Conservation (phyloP, 2,888 invertebrate genomes). For the Alsophila aescularia region DNA sequence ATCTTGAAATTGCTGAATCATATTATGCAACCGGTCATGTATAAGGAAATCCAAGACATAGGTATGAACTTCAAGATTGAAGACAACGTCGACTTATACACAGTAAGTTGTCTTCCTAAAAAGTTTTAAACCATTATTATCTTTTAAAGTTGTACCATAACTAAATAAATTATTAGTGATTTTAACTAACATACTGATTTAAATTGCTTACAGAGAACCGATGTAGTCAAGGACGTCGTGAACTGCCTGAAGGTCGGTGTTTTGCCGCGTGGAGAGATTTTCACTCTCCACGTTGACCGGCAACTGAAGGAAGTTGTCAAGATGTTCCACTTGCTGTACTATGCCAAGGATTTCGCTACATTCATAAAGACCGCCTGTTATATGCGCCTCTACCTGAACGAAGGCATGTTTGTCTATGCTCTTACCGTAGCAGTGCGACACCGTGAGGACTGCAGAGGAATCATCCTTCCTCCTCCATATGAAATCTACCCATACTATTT, state of each 20-base stretch:
- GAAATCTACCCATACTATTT: slow-evolving; percentile 87
- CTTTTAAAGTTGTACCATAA: background rate
- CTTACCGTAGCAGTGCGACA: slow-evolving; percentile 81
- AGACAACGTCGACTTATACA: slow-evolving; percentile 64
- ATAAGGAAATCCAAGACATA: slow-evolving; percentile 73
- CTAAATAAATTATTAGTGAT: background rate
- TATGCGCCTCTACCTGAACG: slow-evolving; percentile 81
- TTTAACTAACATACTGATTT: background rate
- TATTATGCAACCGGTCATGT: slow-evolving; percentile 73
- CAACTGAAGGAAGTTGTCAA: slow-evolving; percentile 79
- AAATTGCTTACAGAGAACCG: slow-evolving; percentile 72
- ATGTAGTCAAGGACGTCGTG: slow-evolving; percentile 85
- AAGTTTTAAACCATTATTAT: too few species aligned
- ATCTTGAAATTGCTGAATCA: slow-evolving; percentile 82
- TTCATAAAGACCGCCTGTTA: slow-evolving; percentile 80
- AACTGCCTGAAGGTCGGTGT: slow-evolving; percentile 80
- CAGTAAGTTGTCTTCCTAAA: slow-evolving; percentile 50
- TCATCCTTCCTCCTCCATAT: slow-evolving; percentile 83
- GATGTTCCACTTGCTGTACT: slow-evolving; percentile 82
- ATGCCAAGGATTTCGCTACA: slow-evolving; percentile 79
- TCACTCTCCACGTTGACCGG: slow-evolving; percentile 76
- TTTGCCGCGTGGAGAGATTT: slow-evolving; percentile 82
- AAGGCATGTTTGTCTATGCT: slow-evolving; percentile 84
- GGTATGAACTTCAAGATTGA: slow-evolving; percentile 73
- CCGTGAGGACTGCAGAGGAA: slow-evolving; percentile 76